These are phyloP conservation scores for Littorina saxatilis DNA, from an alignment of 1,140 invertebrate genomes.

Conservation along the genomic window DNA sequence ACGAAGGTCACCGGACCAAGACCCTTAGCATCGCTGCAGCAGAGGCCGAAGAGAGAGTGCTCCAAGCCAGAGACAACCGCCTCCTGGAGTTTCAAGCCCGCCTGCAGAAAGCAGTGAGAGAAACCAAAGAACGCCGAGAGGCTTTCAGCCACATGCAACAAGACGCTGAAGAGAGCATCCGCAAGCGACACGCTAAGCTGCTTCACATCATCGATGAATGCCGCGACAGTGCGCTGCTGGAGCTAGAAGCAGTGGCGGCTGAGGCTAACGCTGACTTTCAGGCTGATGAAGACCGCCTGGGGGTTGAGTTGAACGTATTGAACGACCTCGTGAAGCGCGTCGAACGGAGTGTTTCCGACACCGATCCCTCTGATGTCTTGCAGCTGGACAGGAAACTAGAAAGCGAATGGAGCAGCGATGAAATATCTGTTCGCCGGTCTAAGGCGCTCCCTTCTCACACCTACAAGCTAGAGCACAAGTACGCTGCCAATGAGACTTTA, in stretches of 20 bases:
- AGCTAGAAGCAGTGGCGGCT: conserved; percentile 8
- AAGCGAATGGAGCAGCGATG: not conserved
- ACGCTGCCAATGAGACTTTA: too few relatives aligned
- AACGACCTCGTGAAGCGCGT: not conserved
- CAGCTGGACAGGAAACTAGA: not conserved
- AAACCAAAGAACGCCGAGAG: not conserved
- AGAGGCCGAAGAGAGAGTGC: not conserved
- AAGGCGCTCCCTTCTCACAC: not conserved
- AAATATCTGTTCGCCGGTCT: not conserved
- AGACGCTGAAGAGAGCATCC: not conserved
- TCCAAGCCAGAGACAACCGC: not conserved
- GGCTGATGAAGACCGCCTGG: not conserved
- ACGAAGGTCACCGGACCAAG: not conserved
- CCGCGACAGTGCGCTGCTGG: conserved; percentile 28
- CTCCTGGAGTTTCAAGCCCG: not conserved
- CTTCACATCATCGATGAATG: not conserved
- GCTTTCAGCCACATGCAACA: not conserved
- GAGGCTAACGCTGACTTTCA: not conserved
- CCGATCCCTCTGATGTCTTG: not conserved
- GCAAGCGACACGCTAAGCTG: not conserved
- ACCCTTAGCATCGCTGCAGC: not conserved
- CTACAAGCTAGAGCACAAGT: not conserved
- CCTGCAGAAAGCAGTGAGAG: not conserved
- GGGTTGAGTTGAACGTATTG: not conserved
- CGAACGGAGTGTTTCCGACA: not conserved